A percentile compares a stretch with the other conserved stretches of the same genome.
These are phyloP conservation scores for Cathartes aura DNA, from an alignment of 2,113 vertebrate species.

Conservation along the genomic window DNA sequence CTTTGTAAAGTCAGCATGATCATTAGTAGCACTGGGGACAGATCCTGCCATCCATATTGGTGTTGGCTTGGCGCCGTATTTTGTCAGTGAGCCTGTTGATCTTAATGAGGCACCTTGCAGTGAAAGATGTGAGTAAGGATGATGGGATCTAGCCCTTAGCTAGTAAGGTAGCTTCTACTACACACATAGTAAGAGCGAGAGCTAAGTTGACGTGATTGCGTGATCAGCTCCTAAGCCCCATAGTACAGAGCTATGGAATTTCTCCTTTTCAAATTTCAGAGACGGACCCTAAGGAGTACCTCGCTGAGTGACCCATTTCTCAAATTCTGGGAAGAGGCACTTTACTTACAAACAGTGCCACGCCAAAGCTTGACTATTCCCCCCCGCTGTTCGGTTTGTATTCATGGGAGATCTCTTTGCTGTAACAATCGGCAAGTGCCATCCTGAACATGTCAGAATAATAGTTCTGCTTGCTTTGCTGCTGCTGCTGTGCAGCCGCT, in stretches of 20 bases:
- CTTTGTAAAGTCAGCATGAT: background rate
- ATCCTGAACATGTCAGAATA: background rate
- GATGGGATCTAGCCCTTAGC: background rate
- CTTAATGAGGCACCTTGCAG: background rate
- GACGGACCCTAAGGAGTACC: background rate
- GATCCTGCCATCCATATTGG: background rate
- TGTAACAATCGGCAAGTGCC: background rate
- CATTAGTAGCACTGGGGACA: background rate
- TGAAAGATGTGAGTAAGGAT: background rate
- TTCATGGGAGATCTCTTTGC: background rate
- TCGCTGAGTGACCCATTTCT: background rate
- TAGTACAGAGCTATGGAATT: background rate
- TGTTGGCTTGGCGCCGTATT: background rate
- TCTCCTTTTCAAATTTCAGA: background rate
- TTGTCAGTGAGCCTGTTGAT: background rate
- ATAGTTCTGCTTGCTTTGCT: constrained; percentile 42
- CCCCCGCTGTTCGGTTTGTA: background rate
- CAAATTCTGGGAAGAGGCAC: background rate
- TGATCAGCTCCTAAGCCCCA: background rate
- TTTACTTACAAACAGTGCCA: background rate
- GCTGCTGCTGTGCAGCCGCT: background rate
- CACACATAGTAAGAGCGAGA: background rate
- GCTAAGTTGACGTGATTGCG: background rate
- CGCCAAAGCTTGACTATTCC: background rate
- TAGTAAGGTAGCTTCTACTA: background rate